Evolutionary conservation across 2,888 invertebrate species (phyloP), one percentile per base, ranked within the genome.

Genomic region (Drosophila sordidula): DNA sequence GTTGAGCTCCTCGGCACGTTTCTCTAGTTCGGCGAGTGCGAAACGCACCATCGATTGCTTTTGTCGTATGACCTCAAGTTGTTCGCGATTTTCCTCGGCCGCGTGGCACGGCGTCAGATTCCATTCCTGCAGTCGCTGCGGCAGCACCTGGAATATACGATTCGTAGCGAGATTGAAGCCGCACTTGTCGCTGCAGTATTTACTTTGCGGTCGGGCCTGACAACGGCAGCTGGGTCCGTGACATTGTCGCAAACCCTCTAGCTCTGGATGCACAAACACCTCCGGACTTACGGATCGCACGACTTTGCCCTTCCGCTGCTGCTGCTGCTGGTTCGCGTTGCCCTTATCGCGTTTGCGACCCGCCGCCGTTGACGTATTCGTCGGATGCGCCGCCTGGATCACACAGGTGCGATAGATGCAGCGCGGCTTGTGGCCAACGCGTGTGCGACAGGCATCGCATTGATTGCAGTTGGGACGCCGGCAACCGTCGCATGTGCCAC

Each of bases 121-220:
- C 98, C 98, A 98, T 91, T 98, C 98, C 90, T 98, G 98, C 62
- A 99, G 95, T 9, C 98, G 94, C 82, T 96, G 96, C 0, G 98
- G 98, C 12, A 98, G 91, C n/a, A 97, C 95, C 77, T 90, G 75
- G 87, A 96, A 96, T 75, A 98, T 97, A 81, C 97, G 93, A 45
- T 95, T 95, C 0, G 96, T 96, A 0, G 99, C 98, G 26, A 99
- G 93, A 86, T 96, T 95, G 88, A 98, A 94, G 0, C 99, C 99
- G 91, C 99, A 99, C 75, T 96, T 95, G 75, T 98, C 95, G 6
- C 97, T 96, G 90, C 99, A 99, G 90, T 99, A 99, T 92, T 99
- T 99, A 66, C 98, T 98, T 39, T 95, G 95, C 0, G 94, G 93
- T 12, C 96, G 93, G 0, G 98, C 97, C 39, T 95, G 95, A 63